Evolutionary conservation across 2,888 invertebrate genomes (phyloP).

Genomic region (Amorpha juglandis): DNA sequence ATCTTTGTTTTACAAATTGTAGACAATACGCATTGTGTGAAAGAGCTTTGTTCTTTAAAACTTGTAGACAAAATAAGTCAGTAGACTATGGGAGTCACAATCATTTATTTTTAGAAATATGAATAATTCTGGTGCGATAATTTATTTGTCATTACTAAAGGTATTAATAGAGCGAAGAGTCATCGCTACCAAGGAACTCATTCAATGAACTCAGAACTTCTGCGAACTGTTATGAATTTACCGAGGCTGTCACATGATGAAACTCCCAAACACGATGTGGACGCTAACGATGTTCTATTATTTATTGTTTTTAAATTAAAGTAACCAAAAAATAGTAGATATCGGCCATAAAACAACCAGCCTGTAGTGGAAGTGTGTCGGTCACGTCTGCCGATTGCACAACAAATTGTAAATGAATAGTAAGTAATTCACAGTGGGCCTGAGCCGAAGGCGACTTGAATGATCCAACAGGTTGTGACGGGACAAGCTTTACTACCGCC

Average conservation of each 20-base stretch:
- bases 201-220: constrained; percentile 38
- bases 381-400: no score
- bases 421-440: no score
- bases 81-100: not conserved
- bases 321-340: no score
- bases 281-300: no score
- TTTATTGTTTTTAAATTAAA: no score
- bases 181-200: constrained; percentile 52
- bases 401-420: no score
- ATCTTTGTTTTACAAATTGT: not conserved
- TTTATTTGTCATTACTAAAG: constrained; percentile 56
- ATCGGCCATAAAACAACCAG: no score
- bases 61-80: not conserved
- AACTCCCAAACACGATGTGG: not conserved
- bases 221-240: not conserved
- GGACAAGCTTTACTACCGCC: no score
- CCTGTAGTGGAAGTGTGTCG: no score
- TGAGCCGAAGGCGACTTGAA: no score
- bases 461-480: no score
- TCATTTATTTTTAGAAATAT: constrained; percentile 39
- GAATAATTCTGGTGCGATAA: constrained; percentile 52
- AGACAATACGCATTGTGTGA: not conserved
- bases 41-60: constrained; percentile 8
- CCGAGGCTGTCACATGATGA: not conserved
- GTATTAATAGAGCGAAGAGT: constrained; percentile 56